Evolutionary conservation across 92 coral and sea anemone genomes (phyloP), one percentile per base, ranked within the genome.

Genomic region (Phymanthus crucifer): DNA sequence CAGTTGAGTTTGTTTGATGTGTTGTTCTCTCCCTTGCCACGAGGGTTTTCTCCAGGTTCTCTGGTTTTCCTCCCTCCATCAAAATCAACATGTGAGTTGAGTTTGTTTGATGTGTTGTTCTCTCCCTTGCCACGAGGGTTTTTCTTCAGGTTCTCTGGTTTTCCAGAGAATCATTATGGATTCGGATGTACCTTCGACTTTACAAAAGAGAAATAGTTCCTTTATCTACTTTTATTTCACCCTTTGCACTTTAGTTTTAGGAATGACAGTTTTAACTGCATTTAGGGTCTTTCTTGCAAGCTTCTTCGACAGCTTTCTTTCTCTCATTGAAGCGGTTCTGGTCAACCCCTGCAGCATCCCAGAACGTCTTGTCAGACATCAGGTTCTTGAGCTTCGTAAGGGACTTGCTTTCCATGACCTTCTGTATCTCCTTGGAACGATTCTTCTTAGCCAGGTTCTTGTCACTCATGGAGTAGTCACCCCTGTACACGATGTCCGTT

Each of bases 291-390:
- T 24, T 26, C 12, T 61, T 61, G 34, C 68, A 61, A 2, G 68
- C 68, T 10, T 16, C 68, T 34, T 71, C 46, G 5, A 71, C 75
- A 24, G 46, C 46, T 14, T 11, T 36, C 29, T 24, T 24, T 18
- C 75, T 40, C n/a, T 23, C 56, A 6, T 71, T 24, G 7, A 45
- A 40, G 1, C 78, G 78, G 19, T 45, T 47, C 2, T 50, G 0
- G 40, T 74, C 78, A 17, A 74, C 78, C 6, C 78, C 78, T 5
- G 68, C 78, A 11, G 35, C 37, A 23, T 46, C 12, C 78, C 78
- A 74, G 66, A 74, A 74, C 37, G 6, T 34, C 36, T 74, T n/a
- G 66, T 74, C 66, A 40, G 66, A 23, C 66, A 74, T 48, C 40
- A 74, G 40, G 37, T 56, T 27, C 11, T 38, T 46, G 13, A 74